These are phyloP conservation scores for Caenorhabditis inopinata DNA, from an alignment of 1,140 invertebrate genomes.

Conservation along the genomic window DNA sequence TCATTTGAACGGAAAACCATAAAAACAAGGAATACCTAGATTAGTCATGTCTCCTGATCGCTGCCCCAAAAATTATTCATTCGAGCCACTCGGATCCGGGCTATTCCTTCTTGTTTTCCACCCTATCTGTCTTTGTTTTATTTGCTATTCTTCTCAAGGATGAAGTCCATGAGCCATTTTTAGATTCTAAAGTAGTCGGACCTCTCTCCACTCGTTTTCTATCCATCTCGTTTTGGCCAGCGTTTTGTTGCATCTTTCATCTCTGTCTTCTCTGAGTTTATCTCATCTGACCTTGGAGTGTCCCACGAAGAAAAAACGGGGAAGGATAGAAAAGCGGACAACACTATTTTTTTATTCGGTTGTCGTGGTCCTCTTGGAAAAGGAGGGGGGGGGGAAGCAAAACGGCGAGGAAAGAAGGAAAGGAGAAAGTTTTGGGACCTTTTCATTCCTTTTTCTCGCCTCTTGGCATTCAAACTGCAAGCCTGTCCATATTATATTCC, in stretches of 20 bases:
- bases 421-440: not conserved
- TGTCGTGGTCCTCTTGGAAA: not conserved
- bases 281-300: not conserved
- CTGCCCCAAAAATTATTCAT: not conserved
- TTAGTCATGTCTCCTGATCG: not conserved
- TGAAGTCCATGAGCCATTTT: not conserved
- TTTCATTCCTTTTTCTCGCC: not conserved
- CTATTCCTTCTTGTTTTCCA: no score
- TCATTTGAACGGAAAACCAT: no score
- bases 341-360: not conserved
- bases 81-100: no score
- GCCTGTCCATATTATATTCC: not conserved
- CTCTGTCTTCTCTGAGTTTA: constrained; percentile 1
- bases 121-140: not conserved
- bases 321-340: not conserved
- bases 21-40: no score
- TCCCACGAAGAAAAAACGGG: not conserved
- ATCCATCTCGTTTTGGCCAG: not conserved
- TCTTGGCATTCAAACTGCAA: not conserved
- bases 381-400: no score
- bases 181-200: not conserved
- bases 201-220: not conserved
- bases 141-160: not conserved
- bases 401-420: not conserved
- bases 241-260: not conserved